Percentiles rank a stretch among this genome's conserved stretches.
These are phyloP conservation scores for Drosophila repletoides DNA, from an alignment of 1,140 invertebrate genomes.

Conservation along the genomic window DNA sequence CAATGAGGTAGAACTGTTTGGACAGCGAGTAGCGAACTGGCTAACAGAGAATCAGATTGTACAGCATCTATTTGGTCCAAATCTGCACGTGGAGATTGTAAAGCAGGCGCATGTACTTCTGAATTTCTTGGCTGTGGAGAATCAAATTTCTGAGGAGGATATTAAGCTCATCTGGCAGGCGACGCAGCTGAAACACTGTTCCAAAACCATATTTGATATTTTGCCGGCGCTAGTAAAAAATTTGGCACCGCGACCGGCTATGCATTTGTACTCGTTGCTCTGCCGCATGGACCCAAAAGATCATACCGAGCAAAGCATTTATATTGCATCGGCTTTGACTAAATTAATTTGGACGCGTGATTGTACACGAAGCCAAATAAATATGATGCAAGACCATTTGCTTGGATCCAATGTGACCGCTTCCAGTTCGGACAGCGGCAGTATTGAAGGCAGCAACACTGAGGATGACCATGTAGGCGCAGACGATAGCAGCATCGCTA, in stretches of 20 bases:
- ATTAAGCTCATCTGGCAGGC: constrained; percentile 97
- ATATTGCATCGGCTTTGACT: constrained; percentile 93
- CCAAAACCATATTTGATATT: constrained; percentile 95
- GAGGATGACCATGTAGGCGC: constrained; percentile 87
- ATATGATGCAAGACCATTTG: constrained; percentile 83
- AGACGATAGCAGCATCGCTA: constrained; percentile 80
- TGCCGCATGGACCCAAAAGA: constrained; percentile 93
- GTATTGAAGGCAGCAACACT: constrained; percentile 90
- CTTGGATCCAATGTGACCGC: constrained; percentile 84
- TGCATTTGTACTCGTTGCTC: constrained; percentile 93
- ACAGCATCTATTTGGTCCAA: constrained; percentile 97
- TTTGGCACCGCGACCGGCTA: constrained; percentile 92
- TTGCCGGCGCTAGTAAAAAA: constrained; percentile 95
- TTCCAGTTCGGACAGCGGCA: constrained; percentile 88
- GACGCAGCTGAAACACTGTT: constrained; percentile 96
- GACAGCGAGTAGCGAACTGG: constrained; percentile 93
- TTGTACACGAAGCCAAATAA: constrained; percentile 83
- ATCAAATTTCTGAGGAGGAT: constrained; percentile 94
- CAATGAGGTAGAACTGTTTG: constrained; percentile 91
- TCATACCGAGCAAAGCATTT: constrained; percentile 96
- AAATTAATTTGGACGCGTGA: constrained; percentile 94
- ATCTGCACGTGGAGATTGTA: constrained; percentile 96
- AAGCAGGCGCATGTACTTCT: constrained; percentile 97
- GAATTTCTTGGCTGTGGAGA: constrained; percentile 95
- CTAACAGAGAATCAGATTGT: constrained; percentile 95